Conservation (phyloP, 2,797 vertebrate species). For the Sebastes dallii region DNA sequence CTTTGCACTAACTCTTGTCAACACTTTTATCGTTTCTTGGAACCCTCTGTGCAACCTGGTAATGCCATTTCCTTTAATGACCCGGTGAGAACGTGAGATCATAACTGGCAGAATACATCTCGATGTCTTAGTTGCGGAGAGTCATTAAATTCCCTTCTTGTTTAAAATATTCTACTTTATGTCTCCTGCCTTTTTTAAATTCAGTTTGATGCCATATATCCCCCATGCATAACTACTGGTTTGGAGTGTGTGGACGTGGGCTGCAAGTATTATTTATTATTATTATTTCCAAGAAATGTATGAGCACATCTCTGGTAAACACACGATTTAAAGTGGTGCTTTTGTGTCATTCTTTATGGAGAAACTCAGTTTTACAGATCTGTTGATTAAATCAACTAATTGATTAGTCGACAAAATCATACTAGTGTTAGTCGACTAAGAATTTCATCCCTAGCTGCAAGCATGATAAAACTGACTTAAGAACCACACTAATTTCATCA, state of each 20-base stretch:
- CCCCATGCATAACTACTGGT: background rate
- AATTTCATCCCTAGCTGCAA: too few relatives aligned
- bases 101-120: conserved; percentile 28
- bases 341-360: too few relatives aligned
- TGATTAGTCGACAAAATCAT: too few relatives aligned
- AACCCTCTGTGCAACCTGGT: conserved; percentile 11
- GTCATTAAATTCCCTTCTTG: background rate
- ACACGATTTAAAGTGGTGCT: too few relatives aligned
- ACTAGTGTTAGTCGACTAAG: too few relatives aligned
- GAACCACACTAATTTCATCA: background rate
- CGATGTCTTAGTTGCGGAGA: background rate
- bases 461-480: background rate
- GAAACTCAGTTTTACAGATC: too few relatives aligned
- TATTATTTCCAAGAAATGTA: too few relatives aligned
- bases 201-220: background rate
- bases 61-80: conserved; percentile 26
- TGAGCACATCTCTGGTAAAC: too few relatives aligned
- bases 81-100: conserved; percentile 22
- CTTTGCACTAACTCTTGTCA: conserved; percentile 42
- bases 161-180: conserved; percentile 5
- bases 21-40: conserved; percentile 39
- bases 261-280: background rate
- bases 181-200: background rate
- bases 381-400: too few relatives aligned
- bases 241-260: background rate